Evolutionary conservation across 2,113 vertebrate species (phyloP).

Genomic region (Oophaga pumilio): DNA sequence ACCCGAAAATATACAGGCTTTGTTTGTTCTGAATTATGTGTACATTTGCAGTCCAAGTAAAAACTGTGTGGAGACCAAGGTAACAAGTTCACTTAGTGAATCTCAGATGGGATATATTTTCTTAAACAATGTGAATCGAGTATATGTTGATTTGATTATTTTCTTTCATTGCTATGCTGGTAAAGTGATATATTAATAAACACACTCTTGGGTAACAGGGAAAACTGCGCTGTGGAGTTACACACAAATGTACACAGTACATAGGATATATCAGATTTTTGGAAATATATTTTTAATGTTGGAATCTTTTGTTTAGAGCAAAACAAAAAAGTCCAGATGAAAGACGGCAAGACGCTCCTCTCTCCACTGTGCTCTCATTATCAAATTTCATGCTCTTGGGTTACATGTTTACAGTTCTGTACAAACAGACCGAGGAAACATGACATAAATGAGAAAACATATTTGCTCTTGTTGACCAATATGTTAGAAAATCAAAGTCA

Average conservation of each 20-base stretch:
- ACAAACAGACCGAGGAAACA: slow-evolving; percentile 54
- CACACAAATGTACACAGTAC: not conserved
- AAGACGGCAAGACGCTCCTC: slow-evolving; percentile 38
- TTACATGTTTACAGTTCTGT: slow-evolving; percentile 56
- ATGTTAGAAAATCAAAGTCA: slow-evolving; percentile 57
- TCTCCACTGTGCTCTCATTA: slow-evolving; percentile 53
- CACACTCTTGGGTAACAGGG: not conserved
- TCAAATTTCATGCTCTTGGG: slow-evolving; percentile 57
- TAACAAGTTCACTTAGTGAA: not conserved
- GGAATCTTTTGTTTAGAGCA: slow-evolving; percentile 36
- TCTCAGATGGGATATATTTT: not conserved
- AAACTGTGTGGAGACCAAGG: not conserved
- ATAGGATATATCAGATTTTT: slow-evolving; percentile 1
- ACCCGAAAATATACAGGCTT: not conserved
- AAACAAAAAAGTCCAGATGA: slow-evolving; percentile 46
- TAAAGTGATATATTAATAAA: not conserved
- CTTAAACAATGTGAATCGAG: not conserved
- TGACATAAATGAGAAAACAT: slow-evolving; percentile 51
- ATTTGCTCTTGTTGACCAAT: slow-evolving; percentile 58
- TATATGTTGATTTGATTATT: slow-evolving; percentile 2
- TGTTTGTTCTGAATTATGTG: not conserved
- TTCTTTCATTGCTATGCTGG: not conserved
- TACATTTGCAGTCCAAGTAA: not conserved
- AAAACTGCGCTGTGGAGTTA: not conserved
- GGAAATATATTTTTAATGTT: slow-evolving; percentile 39